Base-by-base conservation (phyloP, 2,797 vertebrate species). In the Ciconia nigra region DNA sequence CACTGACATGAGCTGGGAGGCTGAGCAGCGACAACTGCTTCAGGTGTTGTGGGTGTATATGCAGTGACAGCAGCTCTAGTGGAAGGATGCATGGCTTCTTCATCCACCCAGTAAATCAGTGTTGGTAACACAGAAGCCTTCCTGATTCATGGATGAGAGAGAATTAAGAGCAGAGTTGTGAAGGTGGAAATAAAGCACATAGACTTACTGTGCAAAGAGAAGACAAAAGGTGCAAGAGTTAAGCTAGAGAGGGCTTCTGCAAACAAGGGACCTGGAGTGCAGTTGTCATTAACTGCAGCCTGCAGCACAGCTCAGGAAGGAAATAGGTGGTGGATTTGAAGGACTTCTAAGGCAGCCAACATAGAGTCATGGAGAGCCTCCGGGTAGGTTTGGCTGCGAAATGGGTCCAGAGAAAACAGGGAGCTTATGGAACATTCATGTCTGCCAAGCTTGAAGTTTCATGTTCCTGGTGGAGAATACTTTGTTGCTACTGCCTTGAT, bases 1-100 rank as follows among this genome's bases (percentile, higher is more conserved):
- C 0, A 0, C 49, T 83, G 71, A 35, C 55, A 67, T 41, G 51
- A 58, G 15, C 42, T 31, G n/a, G 10, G 7, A 49, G 26, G 42
- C 33, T 79, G 66, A 69, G 42, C 15, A 10, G 11, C 17, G 24
- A 25, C 26, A 69, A 26, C 29, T 8, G 24, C 29, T 87, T 76
- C 51, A 58, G 44, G 9, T 37, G 51, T 13, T 72, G 35, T 5
- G 66, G 55, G 39, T 39, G 51, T 54, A n/a, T 22, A 28, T 9
- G 18, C 8, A 70, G 67, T 3, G 14, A 41, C 29, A 69, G 49
- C 11, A 85, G 33, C 25, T 71, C 19, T 31, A 41, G n/a, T 29
- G 25, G 52, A 83, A 83, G 61, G 61, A 78, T 35, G 26, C 35
- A 69, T 25, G 44, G 7, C 41, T 87, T 47, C 57, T 62, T 90